A percentile compares a stretch with the other conserved stretches of the same genome.
These are phyloP conservation scores for Meandrusa payeni DNA, from an alignment of 2,888 invertebrate species.

Conservation along the genomic window DNA sequence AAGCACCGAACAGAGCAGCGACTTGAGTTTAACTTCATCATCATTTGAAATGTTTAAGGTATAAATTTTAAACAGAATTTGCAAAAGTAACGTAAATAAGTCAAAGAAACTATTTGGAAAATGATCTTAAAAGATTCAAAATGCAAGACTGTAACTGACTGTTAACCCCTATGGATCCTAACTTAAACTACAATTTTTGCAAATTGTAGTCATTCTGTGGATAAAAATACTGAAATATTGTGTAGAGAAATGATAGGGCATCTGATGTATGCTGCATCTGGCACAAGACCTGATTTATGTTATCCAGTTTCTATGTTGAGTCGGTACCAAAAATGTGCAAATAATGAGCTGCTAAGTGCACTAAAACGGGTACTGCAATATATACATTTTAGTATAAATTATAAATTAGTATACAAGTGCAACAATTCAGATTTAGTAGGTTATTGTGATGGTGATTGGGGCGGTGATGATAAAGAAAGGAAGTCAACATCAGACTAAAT, in stretches of 20 bases:
- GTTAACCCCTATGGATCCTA: slow-evolving; percentile 22
- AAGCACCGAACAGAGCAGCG: no score
- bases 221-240: slow-evolving; percentile 19
- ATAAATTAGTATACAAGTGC: slow-evolving; percentile 30
- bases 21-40: slow-evolving; percentile 26
- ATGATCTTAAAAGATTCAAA: slow-evolving; percentile 26
- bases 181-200: slow-evolving; percentile 2
- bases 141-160: slow-evolving; percentile 28
- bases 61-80: slow-evolving; percentile 28
- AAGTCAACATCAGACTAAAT: slow-evolving; percentile 32
- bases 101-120: slow-evolving; percentile 26
- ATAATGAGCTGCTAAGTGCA: slow-evolving; percentile 15
- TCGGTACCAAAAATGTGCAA: slow-evolving; percentile 27
- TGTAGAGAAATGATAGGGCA: slow-evolving; percentile 28
- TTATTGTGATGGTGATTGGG: slow-evolving; percentile 33
- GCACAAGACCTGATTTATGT: no score
- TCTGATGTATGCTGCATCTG: no score
- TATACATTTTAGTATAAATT: slow-evolving; percentile 21
- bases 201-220: neutral
- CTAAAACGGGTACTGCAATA: slow-evolving; percentile 26
- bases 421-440: slow-evolving; percentile 23
- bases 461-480: slow-evolving; percentile 29
- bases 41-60: slow-evolving; percentile 28
- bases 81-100: slow-evolving; percentile 22
- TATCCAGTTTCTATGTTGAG: slow-evolving; percentile 24